A percentile compares a stretch with the other conserved stretches of the same genome.
Evolutionary conservation across 2,888 invertebrate species (phyloP).

Genomic region (Salticus scenicus): DNA sequence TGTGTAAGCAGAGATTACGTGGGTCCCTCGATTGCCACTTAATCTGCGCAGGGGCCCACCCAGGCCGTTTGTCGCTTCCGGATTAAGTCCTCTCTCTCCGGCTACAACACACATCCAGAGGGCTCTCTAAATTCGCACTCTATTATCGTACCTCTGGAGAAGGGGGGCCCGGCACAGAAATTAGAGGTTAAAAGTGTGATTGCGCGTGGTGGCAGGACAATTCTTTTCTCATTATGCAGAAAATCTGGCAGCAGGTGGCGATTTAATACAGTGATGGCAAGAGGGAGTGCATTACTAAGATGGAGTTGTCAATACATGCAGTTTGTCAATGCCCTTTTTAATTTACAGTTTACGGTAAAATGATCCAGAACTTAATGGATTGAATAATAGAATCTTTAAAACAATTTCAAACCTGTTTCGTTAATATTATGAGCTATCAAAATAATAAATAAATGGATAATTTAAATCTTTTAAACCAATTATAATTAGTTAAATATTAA

Average conservation of each 20-base stretch:
- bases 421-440: too few species aligned
- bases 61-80: constrained; percentile 46
- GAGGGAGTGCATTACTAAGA: too few species aligned
- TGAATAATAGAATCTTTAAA: too few species aligned
- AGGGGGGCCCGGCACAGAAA: neutral
- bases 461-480: too few species aligned
- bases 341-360: too few species aligned
- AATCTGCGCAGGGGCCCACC: constrained; percentile 61
- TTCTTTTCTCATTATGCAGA: neutral
- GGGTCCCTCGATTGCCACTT: constrained; percentile 61
- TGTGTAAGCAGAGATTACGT: constrained; percentile 66
- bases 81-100: constrained; percentile 28
- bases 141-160: neutral
- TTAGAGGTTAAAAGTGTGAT: neutral
- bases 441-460: too few species aligned
- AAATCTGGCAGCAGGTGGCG: neutral
- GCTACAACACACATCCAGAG: too few species aligned
- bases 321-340: too few species aligned
- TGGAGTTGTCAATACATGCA: too few species aligned
- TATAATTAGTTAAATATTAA: too few species aligned
- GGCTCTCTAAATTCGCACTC: neutral
- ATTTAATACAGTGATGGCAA: neutral
- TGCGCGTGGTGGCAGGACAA: neutral
- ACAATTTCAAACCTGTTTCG: too few species aligned
- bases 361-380: too few species aligned